These are phyloP conservation scores for Seriola quinqueradiata DNA, from an alignment of 2,113 vertebrate species.

Conservation along the genomic window DNA sequence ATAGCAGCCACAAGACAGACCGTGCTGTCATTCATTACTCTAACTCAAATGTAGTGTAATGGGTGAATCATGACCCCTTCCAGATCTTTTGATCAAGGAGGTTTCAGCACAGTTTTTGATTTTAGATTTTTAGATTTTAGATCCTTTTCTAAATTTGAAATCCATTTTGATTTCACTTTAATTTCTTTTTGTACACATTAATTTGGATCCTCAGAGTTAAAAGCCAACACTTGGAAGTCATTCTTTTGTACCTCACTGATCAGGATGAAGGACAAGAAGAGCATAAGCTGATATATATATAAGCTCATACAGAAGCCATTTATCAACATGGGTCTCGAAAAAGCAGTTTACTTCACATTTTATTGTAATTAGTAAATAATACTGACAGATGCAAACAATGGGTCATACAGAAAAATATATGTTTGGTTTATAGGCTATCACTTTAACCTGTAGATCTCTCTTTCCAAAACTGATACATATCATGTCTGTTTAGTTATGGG, in stretches of 20 bases:
- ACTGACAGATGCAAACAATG: background rate
- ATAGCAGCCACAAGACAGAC: conserved; percentile 60
- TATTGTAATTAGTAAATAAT: background rate
- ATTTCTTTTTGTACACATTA: background rate
- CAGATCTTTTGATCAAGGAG: conserved; percentile 2
- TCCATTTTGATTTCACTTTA: background rate
- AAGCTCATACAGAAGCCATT: background rate
- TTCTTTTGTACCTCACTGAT: too few relatives aligned
- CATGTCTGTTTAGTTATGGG: too few relatives aligned
- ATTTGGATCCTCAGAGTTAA: background rate
- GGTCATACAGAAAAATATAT: background rate
- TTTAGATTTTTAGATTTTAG: background rate
- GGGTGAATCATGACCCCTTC: conserved; percentile 20
- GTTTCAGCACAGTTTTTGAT: background rate
- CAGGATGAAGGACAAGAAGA: too few relatives aligned
- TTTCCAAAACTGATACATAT: background rate
- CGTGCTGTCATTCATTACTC: conserved; percentile 75
- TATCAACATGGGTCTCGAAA: background rate
- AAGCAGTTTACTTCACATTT: background rate
- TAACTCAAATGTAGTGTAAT: conserved; percentile 37
- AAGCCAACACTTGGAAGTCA: background rate
- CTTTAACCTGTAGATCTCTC: background rate
- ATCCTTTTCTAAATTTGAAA: too few relatives aligned
- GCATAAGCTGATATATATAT: background rate
- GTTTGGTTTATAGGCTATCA: background rate